These are phyloP conservation scores for Drosophila bipectinata DNA, from an alignment of 1,140 invertebrate species.

Conservation along the genomic window DNA sequence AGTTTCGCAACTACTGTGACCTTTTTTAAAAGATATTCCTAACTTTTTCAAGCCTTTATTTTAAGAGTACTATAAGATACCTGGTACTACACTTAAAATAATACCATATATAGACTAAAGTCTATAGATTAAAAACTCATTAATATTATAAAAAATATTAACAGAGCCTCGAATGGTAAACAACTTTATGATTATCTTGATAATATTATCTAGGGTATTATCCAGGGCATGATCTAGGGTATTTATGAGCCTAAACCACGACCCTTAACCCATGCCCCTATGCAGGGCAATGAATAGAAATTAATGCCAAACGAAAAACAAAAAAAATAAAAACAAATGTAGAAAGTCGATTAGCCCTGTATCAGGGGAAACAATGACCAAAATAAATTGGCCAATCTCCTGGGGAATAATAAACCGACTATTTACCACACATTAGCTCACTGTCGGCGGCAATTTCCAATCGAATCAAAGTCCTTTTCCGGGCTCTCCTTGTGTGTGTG, in stretches of 20 bases:
- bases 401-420: constrained; percentile 2
- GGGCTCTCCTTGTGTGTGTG: constrained; percentile 34
- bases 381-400: constrained; percentile 3
- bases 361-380: neutral
- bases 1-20: no score
- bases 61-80: no score
- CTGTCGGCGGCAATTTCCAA: constrained; percentile 12
- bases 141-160: no score
- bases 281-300: neutral
- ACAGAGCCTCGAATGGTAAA: no score
- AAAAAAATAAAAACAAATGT: neutral
- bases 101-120: no score
- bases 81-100: no score
- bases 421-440: constrained; percentile 2
- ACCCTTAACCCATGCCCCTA: neutral
- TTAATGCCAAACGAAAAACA: neutral
- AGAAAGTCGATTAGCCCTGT: neutral
- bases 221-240: neutral
- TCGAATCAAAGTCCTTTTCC: constrained; percentile 14
- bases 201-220: neutral
- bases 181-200: no score
- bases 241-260: neutral
- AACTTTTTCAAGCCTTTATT: no score
- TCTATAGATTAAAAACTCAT: no score
- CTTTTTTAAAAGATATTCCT: no score